phyloP scores from a whole-genome alignment of 2,113 vertebrate species.

The Prinia subflava region DNA sequence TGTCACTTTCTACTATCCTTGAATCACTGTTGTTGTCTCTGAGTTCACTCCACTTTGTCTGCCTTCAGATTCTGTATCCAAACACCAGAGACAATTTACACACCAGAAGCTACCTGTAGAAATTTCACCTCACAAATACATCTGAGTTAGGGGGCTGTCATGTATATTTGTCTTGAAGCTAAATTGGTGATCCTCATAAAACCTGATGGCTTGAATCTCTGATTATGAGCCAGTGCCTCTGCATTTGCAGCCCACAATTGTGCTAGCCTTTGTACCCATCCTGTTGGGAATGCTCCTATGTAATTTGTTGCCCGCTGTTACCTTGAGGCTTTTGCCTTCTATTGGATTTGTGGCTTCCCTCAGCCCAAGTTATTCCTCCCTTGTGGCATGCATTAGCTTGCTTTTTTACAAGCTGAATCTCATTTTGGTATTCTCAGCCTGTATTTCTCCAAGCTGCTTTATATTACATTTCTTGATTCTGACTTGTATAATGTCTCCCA shows the following conservation, averaged over 20 bases:
- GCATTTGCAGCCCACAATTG: neutral
- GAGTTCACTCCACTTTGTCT: neutral
- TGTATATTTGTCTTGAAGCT: neutral
- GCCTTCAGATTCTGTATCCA: neutral
- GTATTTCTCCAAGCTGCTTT: neutral
- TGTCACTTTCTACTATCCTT: neutral
- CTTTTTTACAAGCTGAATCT: conserved; percentile 43
- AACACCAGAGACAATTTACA: neutral
- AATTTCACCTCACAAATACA: neutral
- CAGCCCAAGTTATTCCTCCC: conserved; percentile 22
- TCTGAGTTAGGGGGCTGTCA: neutral
- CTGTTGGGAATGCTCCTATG: neutral
- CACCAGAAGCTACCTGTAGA: neutral
- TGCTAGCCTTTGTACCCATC: neutral
- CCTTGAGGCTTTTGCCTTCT: conserved; percentile 25
- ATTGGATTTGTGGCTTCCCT: conserved; percentile 22
- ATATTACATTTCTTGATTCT: neutral
- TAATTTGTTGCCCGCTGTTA: conserved; percentile 5
- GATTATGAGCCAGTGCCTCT: neutral
- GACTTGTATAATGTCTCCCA: neutral
- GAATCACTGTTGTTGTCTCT: neutral
- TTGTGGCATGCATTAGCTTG: neutral
- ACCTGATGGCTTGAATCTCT: neutral
- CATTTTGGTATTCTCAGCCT: neutral
- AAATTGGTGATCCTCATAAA: neutral